Conservation (phyloP, 2,113 vertebrate species). For the Toxotes chatareus region DNA sequence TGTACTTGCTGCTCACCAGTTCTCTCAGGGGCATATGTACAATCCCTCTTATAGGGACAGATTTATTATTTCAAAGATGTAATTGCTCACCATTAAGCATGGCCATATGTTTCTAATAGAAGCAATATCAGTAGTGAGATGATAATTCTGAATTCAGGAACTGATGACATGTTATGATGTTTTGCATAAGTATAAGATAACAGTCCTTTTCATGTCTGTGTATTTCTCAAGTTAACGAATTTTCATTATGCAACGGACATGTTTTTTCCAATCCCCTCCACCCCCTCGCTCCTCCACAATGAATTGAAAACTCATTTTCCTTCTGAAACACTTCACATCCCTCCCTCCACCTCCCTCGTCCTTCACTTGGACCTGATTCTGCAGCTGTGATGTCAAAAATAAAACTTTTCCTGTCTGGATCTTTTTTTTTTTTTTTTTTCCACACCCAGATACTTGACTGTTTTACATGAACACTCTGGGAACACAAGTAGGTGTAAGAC, state of each 20-base stretch:
- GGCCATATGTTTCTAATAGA: slow-evolving; percentile 30
- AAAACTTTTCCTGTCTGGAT: slow-evolving; percentile 22
- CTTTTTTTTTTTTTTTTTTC: neutral
- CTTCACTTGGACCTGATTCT: slow-evolving; percentile 20
- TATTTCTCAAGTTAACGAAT: neutral
- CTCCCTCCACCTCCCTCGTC: slow-evolving; percentile 3
- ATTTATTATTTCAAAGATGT: slow-evolving; percentile 27
- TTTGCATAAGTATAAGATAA: slow-evolving; percentile 4
- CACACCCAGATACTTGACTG: neutral
- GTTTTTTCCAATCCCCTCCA: neutral
- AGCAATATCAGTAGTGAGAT: neutral
- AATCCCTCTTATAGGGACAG: slow-evolving; percentile 4
- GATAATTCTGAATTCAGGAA: neutral
- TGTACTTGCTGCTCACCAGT: slow-evolving; percentile 17
- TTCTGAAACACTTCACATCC: slow-evolving; percentile 22
- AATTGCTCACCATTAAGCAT: slow-evolving; percentile 28
- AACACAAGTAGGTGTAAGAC: neutral
- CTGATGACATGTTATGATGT: slow-evolving; percentile 3
- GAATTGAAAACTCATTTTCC: slow-evolving; percentile 27
- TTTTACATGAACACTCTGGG: neutral
- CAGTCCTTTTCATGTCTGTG: neutral
- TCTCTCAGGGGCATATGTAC: slow-evolving; percentile 29
- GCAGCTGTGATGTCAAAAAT: slow-evolving; percentile 45
- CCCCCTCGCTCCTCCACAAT: neutral
- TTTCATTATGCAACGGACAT: neutral